Base-by-base conservation (phyloP, 2,888 invertebrate genomes). In the Monoplex corrugatus region DNA sequence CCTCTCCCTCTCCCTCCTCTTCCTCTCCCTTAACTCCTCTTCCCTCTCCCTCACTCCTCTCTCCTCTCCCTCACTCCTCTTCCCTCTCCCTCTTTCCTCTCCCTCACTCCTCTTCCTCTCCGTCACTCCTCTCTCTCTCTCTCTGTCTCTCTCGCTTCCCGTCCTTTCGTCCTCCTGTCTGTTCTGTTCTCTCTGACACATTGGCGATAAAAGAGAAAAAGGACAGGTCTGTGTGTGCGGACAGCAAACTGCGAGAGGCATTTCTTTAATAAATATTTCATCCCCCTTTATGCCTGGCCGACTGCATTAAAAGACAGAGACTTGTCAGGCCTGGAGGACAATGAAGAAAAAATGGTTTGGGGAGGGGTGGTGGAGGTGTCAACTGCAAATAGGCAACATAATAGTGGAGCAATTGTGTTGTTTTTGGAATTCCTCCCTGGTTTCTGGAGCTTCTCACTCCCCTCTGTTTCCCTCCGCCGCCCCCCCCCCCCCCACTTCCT, bases 311-410 rank as follows among this genome's bases (percentile, higher is more conserved):
- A 38, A 85, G 84, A 32, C 5, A 23, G 10, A 40, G 63, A 38
- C 28, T 68, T 40, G 63, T 32, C 43, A 45, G 38, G n/a, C 85
- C 57, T 50, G 68, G 63, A 63, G 63, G 19, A 10, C 2, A 43
- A 45, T 85, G n/a, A 19, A 63, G 68, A 44, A 82, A 82, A 19
- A 68, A 35, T n/a, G 23, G 63, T 72, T n/a, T n/a, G n/a, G 40
- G 40, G 40, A 35, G 78, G 78, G 50, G 16, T 72, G 63, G 35
- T 83, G 6, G 88, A 83, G 88, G 88, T 83, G 88, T 83, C 83
- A 87, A 87, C 82, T 68, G 87, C 87, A 87, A 87, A 87, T 40
- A 87, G 72, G 43, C 63, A 75, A 63, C 82, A 82, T 63, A 87
- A 88, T 88, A 88, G 83, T 44, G 8, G 63, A 63, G 83, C 88